Evolutionary conservation across 2,797 vertebrate genomes (phyloP), one percentile per base, ranked within the genome.

Genomic region (Sternotherus odoratus): DNA sequence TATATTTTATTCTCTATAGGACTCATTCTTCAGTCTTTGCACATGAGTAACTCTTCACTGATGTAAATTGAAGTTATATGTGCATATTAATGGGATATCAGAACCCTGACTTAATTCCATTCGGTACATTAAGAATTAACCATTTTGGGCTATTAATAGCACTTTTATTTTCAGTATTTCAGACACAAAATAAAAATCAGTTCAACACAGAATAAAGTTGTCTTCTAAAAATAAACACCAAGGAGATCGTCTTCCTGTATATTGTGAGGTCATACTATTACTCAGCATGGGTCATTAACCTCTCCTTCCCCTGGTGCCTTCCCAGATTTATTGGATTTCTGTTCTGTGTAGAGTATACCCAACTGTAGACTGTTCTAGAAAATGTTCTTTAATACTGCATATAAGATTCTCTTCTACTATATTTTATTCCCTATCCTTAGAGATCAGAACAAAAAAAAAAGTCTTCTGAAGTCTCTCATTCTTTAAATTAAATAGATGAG

Each of bases 201-300:
- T 87, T 91, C 94, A 92, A 93, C 57, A 89, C 72, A 83, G 94
- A 72, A 57, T 46, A 50, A 72, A 56, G 21, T 94, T 92, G 83
- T 95, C 91, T 81, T 94, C 94, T 96, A 94, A 97, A 97, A 97
- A 97, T 97, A 97, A 97, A 97, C 92, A 95, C 86, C 83, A 91
- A 88, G 85, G 80, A 93, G 72, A 88, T 95, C 90, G 91, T 92
- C 85, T 93, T 97, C 95, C 94, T 94, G 85, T 93, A 77, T 63
- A 46, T 82, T 90, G 72, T 96, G 95, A 96, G 95, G 94, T 97
- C 89, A 93, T 89, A 95, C 83, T 94, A 86, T 91, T 96, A 88
- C 91, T 92, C 85, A 90, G 80, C 80, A 91, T 79, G 90, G 95
- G 92, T 96, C 92, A 96, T 60, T 95, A 93, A 96, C 83, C 88